Evolutionary conservation across 2,888 invertebrate species (phyloP).

Genomic region (Patella depressa): DNA sequence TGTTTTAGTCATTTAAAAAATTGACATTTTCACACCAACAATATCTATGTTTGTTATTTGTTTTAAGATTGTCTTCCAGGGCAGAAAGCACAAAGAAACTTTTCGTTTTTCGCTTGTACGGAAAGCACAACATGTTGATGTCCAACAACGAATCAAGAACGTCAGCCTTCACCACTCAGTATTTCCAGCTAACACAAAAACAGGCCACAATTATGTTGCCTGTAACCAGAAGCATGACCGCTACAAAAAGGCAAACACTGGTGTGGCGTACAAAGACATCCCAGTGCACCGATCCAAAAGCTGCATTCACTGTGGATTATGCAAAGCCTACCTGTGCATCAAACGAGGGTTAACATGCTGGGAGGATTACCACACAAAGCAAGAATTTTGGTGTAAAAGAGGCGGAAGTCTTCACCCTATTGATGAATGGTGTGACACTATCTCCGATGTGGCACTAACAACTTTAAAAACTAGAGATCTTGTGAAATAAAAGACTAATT

Average conservation of each 20-base stretch:
- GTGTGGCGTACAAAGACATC: slow-evolving; percentile 6
- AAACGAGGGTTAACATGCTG: slow-evolving; percentile 13
- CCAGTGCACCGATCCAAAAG: slow-evolving; percentile 3
- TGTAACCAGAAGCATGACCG: not conserved
- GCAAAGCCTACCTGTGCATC: slow-evolving; percentile 7
- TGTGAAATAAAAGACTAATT: too few relatives aligned
- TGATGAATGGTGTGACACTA: too few relatives aligned
- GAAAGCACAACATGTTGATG: not conserved
- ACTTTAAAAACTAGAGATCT: too few relatives aligned
- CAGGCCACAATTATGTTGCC: slow-evolving; percentile 8
- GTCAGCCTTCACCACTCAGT: not conserved
- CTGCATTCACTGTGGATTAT: not conserved
- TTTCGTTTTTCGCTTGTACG: not conserved
- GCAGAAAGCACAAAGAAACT: too few relatives aligned
- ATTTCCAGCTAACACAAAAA: not conserved
- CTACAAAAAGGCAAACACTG: slow-evolving; percentile 5
- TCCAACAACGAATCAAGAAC: not conserved
- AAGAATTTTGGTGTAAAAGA: slow-evolving; percentile 3
- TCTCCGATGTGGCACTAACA: too few relatives aligned
- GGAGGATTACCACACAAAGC: slow-evolving; percentile 6
- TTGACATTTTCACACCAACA: too few relatives aligned
- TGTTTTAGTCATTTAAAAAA: too few relatives aligned
- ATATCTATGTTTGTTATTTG: too few relatives aligned
- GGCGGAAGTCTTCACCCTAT: too few relatives aligned
- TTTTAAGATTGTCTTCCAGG: too few relatives aligned